Percentiles rank a stretch among this genome's conserved stretches.
phyloP scores from a whole-genome alignment of 2,113 vertebrate genomes.

The Pygathrix nemaeus region DNA sequence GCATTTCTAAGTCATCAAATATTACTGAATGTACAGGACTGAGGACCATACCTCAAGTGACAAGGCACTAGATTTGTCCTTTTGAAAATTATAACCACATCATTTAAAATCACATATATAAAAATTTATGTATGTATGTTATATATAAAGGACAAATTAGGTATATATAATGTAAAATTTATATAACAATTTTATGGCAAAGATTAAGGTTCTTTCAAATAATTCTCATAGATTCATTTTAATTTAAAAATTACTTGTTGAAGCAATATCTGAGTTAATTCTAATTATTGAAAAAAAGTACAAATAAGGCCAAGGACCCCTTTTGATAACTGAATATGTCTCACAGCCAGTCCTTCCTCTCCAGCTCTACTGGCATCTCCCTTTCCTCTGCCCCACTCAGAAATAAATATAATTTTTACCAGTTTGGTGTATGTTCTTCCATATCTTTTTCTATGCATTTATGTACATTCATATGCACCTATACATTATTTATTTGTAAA shows the following conservation, averaged over 20 bases:
- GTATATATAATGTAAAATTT: not conserved
- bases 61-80: not conserved
- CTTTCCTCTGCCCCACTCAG: not conserved
- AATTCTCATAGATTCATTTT: not conserved
- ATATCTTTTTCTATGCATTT: not conserved
- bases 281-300: not conserved
- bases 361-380: not conserved
- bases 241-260: not conserved
- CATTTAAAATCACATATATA: not conserved
- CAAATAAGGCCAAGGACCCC: not conserved
- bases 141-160: not conserved
- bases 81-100: not conserved
- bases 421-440: not conserved
- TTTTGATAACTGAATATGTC: not conserved
- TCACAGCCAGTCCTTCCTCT: not conserved
- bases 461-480: not conserved
- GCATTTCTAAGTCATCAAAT: not conserved
- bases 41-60: not conserved
- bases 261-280: not conserved
- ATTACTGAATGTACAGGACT: not conserved
- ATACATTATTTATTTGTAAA: not conserved
- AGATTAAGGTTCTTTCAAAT: not conserved
- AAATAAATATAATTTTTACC: not conserved
- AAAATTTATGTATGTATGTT: not conserved
- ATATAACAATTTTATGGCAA: not conserved